Conservation (phyloP, 2,888 invertebrate species). For the Agrochola macilenta region DNA sequence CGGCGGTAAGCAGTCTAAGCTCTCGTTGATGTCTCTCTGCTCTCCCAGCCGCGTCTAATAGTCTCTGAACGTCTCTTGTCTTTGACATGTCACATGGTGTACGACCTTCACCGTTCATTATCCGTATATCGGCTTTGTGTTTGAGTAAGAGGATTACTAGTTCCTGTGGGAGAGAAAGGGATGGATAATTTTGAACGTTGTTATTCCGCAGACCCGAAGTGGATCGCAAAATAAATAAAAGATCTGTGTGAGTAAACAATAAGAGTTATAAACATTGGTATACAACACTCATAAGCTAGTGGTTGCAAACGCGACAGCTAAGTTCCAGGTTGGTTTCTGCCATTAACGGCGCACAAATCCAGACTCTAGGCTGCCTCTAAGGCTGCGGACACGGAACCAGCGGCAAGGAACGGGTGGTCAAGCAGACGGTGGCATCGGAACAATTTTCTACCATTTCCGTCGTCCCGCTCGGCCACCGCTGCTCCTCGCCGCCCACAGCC, state of each 20-base stretch:
- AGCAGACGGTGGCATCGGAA: too few species aligned
- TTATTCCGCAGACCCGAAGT: background rate
- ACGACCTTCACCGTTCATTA: conserved; percentile 92
- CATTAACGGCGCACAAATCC: background rate
- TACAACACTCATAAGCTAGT: background rate
- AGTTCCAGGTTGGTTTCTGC: background rate
- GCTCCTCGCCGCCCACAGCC: too few species aligned
- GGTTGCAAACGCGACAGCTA: background rate
- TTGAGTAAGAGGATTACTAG: conserved; percentile 91
- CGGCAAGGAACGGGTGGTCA: too few species aligned
- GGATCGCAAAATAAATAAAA: background rate
- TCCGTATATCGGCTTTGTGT: conserved; percentile 91
- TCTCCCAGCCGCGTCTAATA: conserved; percentile 91
- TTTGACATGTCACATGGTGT: conserved; percentile 91
- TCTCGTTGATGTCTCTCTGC: conserved; percentile 90
- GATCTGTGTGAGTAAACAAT: too few species aligned
- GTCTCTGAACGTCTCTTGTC: conserved; percentile 88
- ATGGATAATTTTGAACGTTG: background rate
- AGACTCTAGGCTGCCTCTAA: background rate
- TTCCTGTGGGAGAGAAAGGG: conserved; percentile 83
- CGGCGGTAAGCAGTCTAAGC: conserved; percentile 90
- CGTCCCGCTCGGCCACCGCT: too few species aligned
- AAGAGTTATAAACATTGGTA: background rate
- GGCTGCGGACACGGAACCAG: too few species aligned
- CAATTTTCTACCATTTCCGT: too few species aligned